Conservation (phyloP, 2,113 vertebrate species). For the Ellobius talpinus region DNA sequence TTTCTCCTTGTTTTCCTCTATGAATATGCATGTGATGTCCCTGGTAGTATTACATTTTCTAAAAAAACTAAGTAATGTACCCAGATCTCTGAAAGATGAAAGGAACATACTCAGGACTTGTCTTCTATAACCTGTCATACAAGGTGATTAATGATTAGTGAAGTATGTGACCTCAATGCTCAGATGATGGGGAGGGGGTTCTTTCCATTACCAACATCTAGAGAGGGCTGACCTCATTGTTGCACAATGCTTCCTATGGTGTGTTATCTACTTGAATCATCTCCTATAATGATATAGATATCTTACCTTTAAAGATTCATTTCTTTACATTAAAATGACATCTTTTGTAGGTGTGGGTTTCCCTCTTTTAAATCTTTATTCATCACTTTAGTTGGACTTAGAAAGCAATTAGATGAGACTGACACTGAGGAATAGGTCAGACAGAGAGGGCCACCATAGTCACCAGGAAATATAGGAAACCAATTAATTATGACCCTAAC, state of each 20-base stretch:
- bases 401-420: background rate
- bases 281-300: background rate
- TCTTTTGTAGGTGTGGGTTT: background rate
- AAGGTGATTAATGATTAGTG: background rate
- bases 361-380: background rate
- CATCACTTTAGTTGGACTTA: background rate
- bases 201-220: background rate
- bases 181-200: background rate
- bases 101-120: background rate
- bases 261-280: background rate
- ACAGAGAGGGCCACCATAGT: background rate
- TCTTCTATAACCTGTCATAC: background rate
- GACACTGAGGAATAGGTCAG: background rate
- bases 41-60: background rate
- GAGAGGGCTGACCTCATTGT: no score
- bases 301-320: background rate
- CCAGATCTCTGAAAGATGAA: background rate
- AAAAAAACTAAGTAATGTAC: background rate
- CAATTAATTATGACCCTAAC: background rate
- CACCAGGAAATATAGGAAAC: background rate
- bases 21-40: background rate
- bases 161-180: background rate
- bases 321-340: background rate
- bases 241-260: background rate
- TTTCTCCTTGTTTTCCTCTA: background rate